Conservation (phyloP, 2,797 vertebrate genomes). For the Melanogrammus aeglefinus region DNA sequence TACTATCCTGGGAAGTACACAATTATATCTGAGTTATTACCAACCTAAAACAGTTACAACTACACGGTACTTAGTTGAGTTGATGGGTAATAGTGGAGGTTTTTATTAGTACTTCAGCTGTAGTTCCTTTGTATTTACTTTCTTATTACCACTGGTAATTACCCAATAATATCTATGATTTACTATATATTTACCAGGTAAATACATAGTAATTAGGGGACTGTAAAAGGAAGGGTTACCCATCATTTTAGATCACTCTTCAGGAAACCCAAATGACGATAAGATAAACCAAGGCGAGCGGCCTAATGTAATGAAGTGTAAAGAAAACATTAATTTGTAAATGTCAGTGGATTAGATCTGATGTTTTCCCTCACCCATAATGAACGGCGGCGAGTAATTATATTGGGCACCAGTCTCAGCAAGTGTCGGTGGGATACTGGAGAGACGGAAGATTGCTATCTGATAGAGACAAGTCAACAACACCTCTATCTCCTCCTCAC, state of each 20-base stretch:
- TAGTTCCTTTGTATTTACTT: no score
- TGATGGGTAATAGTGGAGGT: no score
- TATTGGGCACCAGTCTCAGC: constrained; percentile 47
- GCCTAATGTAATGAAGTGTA: background rate
- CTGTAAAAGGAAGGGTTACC: no score
- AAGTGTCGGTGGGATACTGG: constrained; percentile 49
- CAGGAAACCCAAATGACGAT: background rate
- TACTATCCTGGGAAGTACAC: no score
- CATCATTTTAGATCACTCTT: background rate
- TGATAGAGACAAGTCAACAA: constrained; percentile 65
- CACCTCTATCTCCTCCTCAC: constrained; percentile 55
- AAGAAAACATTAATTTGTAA: constrained; percentile 36
- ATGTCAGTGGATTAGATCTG: constrained; percentile 47
- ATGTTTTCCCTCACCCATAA: constrained; percentile 54
- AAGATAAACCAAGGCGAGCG: background rate
- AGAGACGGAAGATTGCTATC: constrained; percentile 62
- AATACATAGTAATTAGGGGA: no score
- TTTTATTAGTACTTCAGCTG: no score
- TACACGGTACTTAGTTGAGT: no score
- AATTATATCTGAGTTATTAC: no score
- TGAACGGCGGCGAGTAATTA: constrained; percentile 55
- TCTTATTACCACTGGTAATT: no score
- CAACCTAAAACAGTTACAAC: no score
- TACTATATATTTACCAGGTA: no score
- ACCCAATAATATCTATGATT: no score